These are phyloP conservation scores for Smithornis capensis DNA, from an alignment of 2,113 vertebrate genomes.

Conservation along the genomic window DNA sequence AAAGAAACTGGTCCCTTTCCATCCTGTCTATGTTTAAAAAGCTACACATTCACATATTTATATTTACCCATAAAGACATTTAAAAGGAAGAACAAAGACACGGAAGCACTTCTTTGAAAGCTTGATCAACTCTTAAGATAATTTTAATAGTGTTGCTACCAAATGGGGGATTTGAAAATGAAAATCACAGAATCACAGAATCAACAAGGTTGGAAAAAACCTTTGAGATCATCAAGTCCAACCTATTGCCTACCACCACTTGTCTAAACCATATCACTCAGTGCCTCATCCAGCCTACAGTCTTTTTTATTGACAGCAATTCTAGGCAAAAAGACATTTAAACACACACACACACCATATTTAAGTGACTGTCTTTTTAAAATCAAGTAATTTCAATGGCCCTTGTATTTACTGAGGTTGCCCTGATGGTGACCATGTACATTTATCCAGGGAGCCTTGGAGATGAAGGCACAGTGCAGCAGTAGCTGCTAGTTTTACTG, in stretches of 20 bases:
- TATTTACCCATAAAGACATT: background rate
- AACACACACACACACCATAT: background rate
- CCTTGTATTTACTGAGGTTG: background rate
- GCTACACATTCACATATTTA: background rate
- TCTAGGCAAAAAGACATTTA: background rate
- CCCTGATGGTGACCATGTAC: background rate
- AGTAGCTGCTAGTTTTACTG: background rate
- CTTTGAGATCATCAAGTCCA: no score
- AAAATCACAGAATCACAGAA: no score
- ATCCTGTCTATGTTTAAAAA: background rate
- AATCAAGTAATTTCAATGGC: background rate
- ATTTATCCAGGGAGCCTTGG: background rate
- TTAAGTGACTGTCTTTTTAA: background rate
- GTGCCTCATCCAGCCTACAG: no score
- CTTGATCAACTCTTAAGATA: background rate
- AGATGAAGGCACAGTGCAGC: background rate
- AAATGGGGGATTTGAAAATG: background rate
- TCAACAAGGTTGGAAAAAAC: no score
- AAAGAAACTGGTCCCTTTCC: background rate
- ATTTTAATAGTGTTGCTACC: background rate
- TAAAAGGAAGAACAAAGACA: background rate
- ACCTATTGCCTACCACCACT: no score
- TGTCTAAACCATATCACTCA: no score
- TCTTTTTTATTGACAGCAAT: background rate
- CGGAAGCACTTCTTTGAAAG: background rate